Evolutionary conservation across 2,113 vertebrate genomes (phyloP).

Genomic region (Saccopteryx bilineata): DNA sequence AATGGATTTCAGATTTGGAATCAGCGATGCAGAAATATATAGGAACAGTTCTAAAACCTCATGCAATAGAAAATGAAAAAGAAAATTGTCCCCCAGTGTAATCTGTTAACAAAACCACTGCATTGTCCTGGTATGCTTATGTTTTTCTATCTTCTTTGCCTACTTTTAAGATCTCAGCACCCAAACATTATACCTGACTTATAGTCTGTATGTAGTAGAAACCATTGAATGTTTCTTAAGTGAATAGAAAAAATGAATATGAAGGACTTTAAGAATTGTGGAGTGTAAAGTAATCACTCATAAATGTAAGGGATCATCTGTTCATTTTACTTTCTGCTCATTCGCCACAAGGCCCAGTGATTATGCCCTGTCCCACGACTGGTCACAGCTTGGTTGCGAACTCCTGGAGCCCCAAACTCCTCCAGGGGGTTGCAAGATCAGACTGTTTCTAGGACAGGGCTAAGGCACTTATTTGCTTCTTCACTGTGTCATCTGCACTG

Average conservation of each 20-base stretch:
- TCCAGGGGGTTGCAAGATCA: not conserved
- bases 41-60: too few species aligned
- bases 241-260: not conserved
- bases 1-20: too few species aligned
- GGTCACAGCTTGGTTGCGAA: not conserved
- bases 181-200: constrained; percentile 24
- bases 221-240: not conserved
- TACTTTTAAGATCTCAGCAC: constrained; percentile 6
- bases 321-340: not conserved
- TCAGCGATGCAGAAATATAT: too few species aligned
- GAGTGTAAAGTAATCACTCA: not conserved
- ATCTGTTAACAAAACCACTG: not conserved
- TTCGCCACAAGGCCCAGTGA: not conserved
- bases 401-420: not conserved
- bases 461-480: not conserved
- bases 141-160: not conserved
- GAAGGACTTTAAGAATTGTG: not conserved
- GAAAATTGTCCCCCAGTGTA: too few species aligned
- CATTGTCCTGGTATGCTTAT: not conserved
- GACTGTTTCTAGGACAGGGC: not conserved
- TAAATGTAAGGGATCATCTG: not conserved
- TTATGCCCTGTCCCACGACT: not conserved
- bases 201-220: not conserved
- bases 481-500: not conserved
- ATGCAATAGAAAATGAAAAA: too few species aligned